Conservation (phyloP, 1,140 invertebrate species). For the Zaprionus kolodkinae region DNA sequence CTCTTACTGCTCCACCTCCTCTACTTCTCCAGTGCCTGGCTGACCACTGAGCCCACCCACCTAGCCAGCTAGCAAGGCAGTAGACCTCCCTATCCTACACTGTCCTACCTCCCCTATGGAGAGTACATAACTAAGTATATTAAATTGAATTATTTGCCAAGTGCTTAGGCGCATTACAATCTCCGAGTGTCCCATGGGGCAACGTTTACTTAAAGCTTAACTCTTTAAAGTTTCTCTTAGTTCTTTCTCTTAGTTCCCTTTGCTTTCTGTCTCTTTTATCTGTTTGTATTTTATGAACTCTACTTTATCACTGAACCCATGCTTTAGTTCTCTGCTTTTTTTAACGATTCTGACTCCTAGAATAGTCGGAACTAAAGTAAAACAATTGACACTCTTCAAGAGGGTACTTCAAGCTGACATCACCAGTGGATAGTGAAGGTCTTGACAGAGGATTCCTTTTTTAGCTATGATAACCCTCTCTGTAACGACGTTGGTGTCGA, state of each 20-base stretch:
- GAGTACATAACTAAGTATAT: conserved; percentile 58
- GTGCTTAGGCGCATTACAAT: conserved; percentile 47
- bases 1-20: neutral
- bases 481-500: too few relatives aligned
- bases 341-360: conserved; percentile 8
- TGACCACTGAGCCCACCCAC: conserved; percentile 40
- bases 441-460: neutral
- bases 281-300: conserved; percentile 3
- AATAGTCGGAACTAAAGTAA: neutral
- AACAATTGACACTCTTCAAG: neutral
- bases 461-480: neutral
- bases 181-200: conserved; percentile 11
- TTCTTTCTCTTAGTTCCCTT: neutral
- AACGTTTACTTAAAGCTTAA: conserved; percentile 11
- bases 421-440: neutral
- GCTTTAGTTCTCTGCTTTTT: neutral
- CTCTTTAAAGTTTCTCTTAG: conserved; percentile 28
- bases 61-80: neutral
- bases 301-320: too few relatives aligned
- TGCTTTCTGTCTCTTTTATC: conserved; percentile 6
- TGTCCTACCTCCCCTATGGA: neutral
- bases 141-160: conserved; percentile 67
- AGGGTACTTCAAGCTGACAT: neutral
- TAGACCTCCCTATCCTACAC: neutral
- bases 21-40: neutral